Conservation (phyloP, 2,113 vertebrate species). For the Stercorarius parasiticus region DNA sequence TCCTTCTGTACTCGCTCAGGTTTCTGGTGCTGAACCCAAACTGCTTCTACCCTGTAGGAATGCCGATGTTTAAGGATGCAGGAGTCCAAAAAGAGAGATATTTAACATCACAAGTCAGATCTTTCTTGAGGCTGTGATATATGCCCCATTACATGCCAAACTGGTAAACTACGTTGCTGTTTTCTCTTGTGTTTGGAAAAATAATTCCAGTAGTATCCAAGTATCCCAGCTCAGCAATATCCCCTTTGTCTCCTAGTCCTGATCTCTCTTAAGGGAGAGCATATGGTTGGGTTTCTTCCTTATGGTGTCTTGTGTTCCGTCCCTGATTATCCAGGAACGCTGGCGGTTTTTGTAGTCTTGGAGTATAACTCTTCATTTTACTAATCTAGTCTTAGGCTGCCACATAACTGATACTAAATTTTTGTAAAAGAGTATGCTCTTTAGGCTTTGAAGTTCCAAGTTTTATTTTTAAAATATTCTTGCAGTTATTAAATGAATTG, state of each 20-base stretch:
- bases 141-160: neutral
- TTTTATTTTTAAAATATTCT: neutral
- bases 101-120: neutral
- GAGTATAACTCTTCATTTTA: neutral
- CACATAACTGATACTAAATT: neutral
- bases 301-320: neutral
- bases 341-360: neutral
- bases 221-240: neutral
- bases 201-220: neutral
- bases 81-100: neutral
- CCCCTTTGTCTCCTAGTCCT: constrained; percentile 22
- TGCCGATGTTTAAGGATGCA: fast-evolving
- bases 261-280: neutral
- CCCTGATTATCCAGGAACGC: neutral
- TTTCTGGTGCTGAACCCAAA: neutral
- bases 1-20: fast-evolving
- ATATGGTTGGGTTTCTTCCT: constrained; percentile 18
- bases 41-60: neutral
- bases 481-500: neutral
- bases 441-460: neutral
- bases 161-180: neutral
- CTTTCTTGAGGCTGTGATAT: fast-evolving
- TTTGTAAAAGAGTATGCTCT: neutral
- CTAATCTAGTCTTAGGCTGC: neutral
- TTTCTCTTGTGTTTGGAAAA: neutral